These are phyloP conservation scores for Temnothorax ravouxi DNA, from an alignment of 2,888 invertebrate species.

Conservation along the genomic window DNA sequence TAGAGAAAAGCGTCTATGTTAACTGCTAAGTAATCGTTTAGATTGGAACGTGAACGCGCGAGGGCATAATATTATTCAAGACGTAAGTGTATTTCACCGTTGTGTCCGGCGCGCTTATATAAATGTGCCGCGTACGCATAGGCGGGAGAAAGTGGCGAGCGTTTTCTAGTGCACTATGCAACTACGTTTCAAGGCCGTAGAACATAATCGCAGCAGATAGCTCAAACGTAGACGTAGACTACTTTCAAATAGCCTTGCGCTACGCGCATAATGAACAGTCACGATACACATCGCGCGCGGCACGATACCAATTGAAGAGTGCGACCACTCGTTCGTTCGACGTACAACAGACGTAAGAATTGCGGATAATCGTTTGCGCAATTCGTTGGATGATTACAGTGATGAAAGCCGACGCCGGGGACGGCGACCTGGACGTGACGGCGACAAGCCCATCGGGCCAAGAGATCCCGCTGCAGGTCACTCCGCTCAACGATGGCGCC, in stretches of 20 bases:
- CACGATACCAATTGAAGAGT: constrained; percentile 2
- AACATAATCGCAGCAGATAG: constrained; percentile 75
- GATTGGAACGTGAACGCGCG: background rate
- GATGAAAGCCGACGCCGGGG: constrained; percentile 93
- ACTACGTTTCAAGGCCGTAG: constrained; percentile 76
- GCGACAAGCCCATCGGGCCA: constrained; percentile 96
- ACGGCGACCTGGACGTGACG: constrained; percentile 94
- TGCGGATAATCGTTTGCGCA: background rate
- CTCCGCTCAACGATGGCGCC: constrained; percentile 90
- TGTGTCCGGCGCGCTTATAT: constrained; percentile 22
- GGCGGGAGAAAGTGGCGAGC: constrained; percentile 76
- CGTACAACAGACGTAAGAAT: background rate
- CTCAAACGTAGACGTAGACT: constrained; percentile 73
- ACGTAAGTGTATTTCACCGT: background rate
- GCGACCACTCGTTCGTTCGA: background rate
- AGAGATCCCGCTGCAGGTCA: constrained; percentile 93
- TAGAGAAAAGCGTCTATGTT: constrained; percentile 7
- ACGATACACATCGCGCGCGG: constrained; percentile 38
- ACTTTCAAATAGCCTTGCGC: constrained; percentile 81
- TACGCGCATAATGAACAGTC: constrained; percentile 43
- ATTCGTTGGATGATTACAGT: constrained; percentile 87
- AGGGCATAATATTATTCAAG: background rate
- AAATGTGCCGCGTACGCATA: background rate
- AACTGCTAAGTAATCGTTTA: constrained; percentile 5
- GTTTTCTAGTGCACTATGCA: constrained; percentile 70